Evolutionary conservation across 2,113 vertebrate species (phyloP), one percentile per base, ranked within the genome.

Genomic region (Redunca redunca): DNA sequence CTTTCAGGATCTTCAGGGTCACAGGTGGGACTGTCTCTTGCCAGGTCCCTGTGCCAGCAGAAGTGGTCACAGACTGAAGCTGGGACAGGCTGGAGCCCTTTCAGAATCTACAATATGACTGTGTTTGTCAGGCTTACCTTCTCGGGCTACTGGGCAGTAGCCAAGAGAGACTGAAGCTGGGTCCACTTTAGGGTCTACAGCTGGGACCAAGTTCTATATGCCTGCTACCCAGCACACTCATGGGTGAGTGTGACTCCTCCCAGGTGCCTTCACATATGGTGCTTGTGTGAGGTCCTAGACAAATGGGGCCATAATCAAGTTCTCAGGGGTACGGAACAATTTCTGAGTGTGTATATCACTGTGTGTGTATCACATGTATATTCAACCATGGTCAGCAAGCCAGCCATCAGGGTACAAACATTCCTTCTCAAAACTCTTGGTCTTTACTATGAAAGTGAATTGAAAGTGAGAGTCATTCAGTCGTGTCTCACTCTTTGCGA

Each of bases 401-500:
- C 50, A 92, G 36, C 6, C 50, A 16, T 52, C 10, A 88, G 26
- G 40, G 11, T 33, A 11, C 26, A 88, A 53, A 6, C 11, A 6
- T 83, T 12, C 14, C 40, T 88, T 74, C 43, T 95, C 52, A 82
- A 23, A 71, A 88, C 84, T 25, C 21, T 46, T 19, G 23, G 57
- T 46, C 7, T 89, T 77, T 43, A 77, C n/a, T 40, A 6, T 40
- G n/a, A 71, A 71, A 71, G n/a, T 71, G n/a, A 71, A 6, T 71
- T 71, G 67, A 71, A 71, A 71, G n/a, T 40, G 67, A 36, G 9
- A 40, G 19, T 71, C 64, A 23, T 71, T 36, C 9, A 5, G n/a
- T 71, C 19, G 0, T 36, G 64, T 71, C 67, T 71, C 2, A 40
- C 10, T 40, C n/a, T 71, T 36, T 23, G n/a, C 0, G 0, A 71